Conservation (phyloP, 2,888 invertebrate species). For the Tineola bisselliella region DNA sequence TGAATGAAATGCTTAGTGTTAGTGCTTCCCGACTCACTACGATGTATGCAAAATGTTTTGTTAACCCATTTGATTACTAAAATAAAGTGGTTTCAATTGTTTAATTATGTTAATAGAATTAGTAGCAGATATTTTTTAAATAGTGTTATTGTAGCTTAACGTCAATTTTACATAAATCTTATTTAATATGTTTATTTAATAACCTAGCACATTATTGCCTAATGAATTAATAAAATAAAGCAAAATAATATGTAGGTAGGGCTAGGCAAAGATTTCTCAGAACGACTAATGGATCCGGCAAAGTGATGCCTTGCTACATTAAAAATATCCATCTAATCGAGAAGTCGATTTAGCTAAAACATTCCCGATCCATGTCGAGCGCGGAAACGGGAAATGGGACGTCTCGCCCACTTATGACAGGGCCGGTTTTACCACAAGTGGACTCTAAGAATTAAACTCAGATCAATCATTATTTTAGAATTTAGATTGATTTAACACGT, state of each 20-base stretch:
- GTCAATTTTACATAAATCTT: too few species aligned
- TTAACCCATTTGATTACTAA: neutral
- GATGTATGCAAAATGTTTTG: neutral
- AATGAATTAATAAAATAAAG: neutral
- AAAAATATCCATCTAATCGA: conserved; percentile 55
- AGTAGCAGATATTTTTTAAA: too few species aligned
- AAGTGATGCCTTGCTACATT: conserved; percentile 38
- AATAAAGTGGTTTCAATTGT: neutral
- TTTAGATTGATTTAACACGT: neutral
- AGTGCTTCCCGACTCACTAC: neutral
- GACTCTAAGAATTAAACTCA: neutral
- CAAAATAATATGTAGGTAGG: neutral
- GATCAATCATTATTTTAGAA: neutral
- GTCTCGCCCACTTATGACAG: conserved; percentile 40
- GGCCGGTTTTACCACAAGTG: conserved; percentile 16
- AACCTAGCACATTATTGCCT: too few species aligned
- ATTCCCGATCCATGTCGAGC: conserved; percentile 41
- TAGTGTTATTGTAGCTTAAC: too few species aligned
- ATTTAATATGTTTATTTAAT: neutral
- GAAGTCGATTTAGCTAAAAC: conserved; percentile 52
- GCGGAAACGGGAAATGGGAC: conserved; percentile 43
- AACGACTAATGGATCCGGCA: conserved; percentile 51
- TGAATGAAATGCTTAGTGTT: neutral
- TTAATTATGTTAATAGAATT: neutral
- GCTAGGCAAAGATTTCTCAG: conserved; percentile 1